Percentiles rank a stretch among this genome's conserved stretches.
Evolutionary conservation across 1,140 invertebrate species (phyloP).

Genomic region (Psix sp.): DNA sequence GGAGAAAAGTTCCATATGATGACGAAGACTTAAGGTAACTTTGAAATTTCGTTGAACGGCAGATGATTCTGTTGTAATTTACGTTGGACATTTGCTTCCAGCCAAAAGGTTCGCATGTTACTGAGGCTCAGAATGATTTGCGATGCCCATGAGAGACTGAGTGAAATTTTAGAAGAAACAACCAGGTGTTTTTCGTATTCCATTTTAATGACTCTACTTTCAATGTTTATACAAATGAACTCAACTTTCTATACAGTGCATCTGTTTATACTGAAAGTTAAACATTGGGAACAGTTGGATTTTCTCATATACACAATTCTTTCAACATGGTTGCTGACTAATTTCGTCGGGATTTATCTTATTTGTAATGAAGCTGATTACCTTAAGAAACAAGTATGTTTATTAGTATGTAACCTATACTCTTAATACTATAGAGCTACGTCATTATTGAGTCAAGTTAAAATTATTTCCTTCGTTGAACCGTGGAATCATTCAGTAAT

Average conservation of each 20-base stretch:
- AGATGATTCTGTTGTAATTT: background rate
- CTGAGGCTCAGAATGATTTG: too few species aligned
- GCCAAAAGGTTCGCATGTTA: background rate
- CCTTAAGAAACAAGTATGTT: slow-evolving; percentile 11
- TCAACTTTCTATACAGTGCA: slow-evolving; percentile 4
- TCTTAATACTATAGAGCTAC: too few species aligned
- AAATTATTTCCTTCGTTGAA: background rate
- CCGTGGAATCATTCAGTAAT: too few species aligned
- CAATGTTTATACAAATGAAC: slow-evolving; percentile 9
- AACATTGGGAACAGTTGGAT: slow-evolving; percentile 1
- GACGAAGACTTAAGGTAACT: background rate
- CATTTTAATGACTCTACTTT: slow-evolving; percentile 3
- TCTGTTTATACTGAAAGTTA: background rate
- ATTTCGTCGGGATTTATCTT: slow-evolving; percentile 1
- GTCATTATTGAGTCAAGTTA: too few species aligned
- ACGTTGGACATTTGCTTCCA: background rate
- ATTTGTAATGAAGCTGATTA: slow-evolving; percentile 23
- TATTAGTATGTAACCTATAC: too few species aligned
- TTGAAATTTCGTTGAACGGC: background rate
- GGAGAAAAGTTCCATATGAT: background rate
- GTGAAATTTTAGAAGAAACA: slow-evolving; percentile 3
- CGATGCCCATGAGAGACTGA: background rate
- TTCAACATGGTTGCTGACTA: background rate
- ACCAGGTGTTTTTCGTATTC: slow-evolving; percentile 4
- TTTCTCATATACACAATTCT: background rate